phyloP scores from a whole-genome alignment of 2,888 invertebrate species.

The Helicoverpa assulta region DNA sequence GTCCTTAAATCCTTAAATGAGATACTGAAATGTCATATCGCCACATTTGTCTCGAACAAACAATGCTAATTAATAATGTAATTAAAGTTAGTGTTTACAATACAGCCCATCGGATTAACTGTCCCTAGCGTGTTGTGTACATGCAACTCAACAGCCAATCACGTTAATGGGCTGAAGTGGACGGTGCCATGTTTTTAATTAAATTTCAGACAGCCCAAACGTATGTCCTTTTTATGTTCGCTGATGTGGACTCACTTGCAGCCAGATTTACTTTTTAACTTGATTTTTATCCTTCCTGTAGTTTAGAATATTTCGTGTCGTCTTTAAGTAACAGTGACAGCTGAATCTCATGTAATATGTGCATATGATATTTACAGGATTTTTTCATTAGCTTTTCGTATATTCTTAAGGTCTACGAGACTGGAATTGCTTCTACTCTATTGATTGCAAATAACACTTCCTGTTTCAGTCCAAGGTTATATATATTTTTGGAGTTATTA shows the following conservation, averaged over 20 bases:
- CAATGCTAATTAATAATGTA: background rate
- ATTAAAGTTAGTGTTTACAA: background rate
- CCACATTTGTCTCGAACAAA: background rate
- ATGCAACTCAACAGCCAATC: background rate
- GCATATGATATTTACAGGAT: background rate
- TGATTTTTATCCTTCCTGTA: background rate
- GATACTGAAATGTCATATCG: too few species aligned
- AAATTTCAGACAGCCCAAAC: background rate
- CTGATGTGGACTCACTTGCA: background rate
- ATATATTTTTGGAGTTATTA: conserved; percentile 7
- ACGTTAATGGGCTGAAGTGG: background rate
- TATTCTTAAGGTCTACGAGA: background rate
- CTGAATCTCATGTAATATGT: background rate
- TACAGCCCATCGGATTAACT: background rate
- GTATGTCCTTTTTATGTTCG: background rate
- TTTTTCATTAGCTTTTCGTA: background rate
- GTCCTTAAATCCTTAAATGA: too few species aligned
- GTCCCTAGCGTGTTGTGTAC: background rate
- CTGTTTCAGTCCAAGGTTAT: background rate
- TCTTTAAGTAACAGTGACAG: background rate
- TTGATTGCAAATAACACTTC: background rate
- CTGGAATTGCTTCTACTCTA: background rate
- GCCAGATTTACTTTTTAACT: background rate
- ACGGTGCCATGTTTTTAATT: conserved; percentile 1
- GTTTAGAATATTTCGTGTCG: background rate